Percentiles rank a stretch among this genome's conserved stretches.
These are phyloP conservation scores for Mionectes olivaceus DNA, from an alignment of 2,797 vertebrate species.

Conservation along the genomic window DNA sequence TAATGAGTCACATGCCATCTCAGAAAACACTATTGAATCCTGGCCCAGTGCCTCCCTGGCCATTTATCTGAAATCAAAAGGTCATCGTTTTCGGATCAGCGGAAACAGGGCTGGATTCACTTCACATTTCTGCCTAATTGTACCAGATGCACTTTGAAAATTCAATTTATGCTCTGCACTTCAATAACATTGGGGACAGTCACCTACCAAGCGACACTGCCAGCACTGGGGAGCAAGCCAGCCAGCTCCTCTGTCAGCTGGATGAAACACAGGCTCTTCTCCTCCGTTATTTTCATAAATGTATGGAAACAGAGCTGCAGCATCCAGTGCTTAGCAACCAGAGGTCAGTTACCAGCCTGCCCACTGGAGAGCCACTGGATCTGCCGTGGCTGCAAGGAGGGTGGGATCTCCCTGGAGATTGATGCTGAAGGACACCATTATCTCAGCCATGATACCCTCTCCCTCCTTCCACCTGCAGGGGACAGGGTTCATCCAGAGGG, in stretches of 20 bases:
- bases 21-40: conserved; percentile 13
- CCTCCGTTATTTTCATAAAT: not conserved
- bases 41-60: not conserved
- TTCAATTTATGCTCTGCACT: not conserved
- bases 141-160: conserved; percentile 5
- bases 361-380: not conserved
- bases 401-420: not conserved
- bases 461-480: not conserved
- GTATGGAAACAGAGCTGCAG: not conserved
- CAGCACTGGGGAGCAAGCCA: not conserved
- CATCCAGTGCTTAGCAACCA: not conserved
- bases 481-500: not conserved
- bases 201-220: not conserved
- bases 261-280: not conserved
- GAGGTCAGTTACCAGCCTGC: not conserved
- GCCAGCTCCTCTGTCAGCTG: not conserved
- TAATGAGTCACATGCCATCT: conserved; percentile 17
- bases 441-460: not conserved
- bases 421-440: not conserved
- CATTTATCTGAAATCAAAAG: conserved; percentile 59
- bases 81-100: conserved; percentile 21
- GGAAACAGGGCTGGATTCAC: conserved; percentile 12
- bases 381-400: not conserved
- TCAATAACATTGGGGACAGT: not conserved
- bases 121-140: conserved; percentile 23